Percentiles rank a stretch among this genome's conserved stretches.
These are phyloP conservation scores for Hirtodrosophila confusa DNA, from an alignment of 2,888 invertebrate genomes.

Conservation along the genomic window DNA sequence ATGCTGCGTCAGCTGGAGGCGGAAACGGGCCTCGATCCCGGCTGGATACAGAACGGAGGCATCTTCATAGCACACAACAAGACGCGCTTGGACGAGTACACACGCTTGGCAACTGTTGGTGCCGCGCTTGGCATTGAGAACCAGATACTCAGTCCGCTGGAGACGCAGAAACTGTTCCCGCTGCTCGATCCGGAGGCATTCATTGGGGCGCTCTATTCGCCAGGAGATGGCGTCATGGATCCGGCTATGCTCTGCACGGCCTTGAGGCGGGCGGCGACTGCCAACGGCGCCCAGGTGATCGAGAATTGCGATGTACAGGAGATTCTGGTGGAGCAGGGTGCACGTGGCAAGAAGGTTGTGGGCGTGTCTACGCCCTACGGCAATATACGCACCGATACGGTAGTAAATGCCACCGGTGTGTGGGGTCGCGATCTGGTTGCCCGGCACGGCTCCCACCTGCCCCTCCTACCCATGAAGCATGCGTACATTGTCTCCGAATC, in stretches of 20 bases:
- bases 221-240: conserved; percentile 93
- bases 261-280: conserved; percentile 89
- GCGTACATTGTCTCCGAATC: conserved; percentile 93
- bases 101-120: conserved; percentile 91
- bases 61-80: conserved; percentile 92
- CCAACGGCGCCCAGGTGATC: conserved; percentile 89
- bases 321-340: conserved; percentile 87
- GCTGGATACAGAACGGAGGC: conserved; percentile 95
- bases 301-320: conserved; percentile 91
- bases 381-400: conserved; percentile 89
- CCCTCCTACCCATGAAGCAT: conserved; percentile 93
- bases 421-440: conserved; percentile 90
- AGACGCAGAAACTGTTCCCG: conserved; percentile 91
- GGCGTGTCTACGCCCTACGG: conserved; percentile 91
- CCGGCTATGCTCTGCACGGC: conserved; percentile 92
- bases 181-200: conserved; percentile 90
- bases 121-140: conserved; percentile 91
- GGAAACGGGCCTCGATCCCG: conserved; percentile 92
- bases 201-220: conserved; percentile 90
- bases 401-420: conserved; percentile 90
- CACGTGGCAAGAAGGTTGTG: conserved; percentile 86
- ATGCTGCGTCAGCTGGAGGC: conserved; percentile 89
- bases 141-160: conserved; percentile 88
- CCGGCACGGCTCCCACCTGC: conserved; percentile 86
- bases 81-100: conserved; percentile 93